Evolutionary conservation across 2,888 invertebrate genomes (phyloP).

Genomic region (Sinohyriopsis cumingii): DNA sequence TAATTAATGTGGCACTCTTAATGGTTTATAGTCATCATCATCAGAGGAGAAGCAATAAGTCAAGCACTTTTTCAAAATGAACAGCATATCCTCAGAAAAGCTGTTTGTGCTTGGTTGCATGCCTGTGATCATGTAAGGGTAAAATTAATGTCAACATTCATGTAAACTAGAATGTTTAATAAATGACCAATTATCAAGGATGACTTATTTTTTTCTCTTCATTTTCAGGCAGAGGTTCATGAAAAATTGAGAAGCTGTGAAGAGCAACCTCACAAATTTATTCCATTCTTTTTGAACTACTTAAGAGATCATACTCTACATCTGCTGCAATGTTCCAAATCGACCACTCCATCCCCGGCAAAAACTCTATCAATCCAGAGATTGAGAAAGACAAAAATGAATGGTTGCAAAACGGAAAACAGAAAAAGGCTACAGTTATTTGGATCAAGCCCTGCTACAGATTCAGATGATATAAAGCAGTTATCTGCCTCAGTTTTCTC

Average conservation of each 20-base stretch:
- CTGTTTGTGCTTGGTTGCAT: too few relatives aligned
- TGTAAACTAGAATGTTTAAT: too few relatives aligned
- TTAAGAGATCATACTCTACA: conserved; percentile 61
- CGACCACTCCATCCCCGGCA: conserved; percentile 58
- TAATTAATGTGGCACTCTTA: too few relatives aligned
- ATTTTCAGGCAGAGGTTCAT: conserved; percentile 25
- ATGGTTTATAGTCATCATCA: too few relatives aligned
- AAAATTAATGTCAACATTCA: too few relatives aligned
- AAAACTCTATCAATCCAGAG: conserved; percentile 59
- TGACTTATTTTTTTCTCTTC: conserved; percentile 2
- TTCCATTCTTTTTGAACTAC: conserved; percentile 63
- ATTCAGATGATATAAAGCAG: conserved; percentile 31
- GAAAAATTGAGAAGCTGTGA: conserved; percentile 30
- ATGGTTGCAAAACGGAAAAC: conserved; percentile 18
- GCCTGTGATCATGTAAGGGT: too few relatives aligned
- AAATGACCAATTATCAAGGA: too few relatives aligned
- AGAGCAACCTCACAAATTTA: conserved; percentile 54
- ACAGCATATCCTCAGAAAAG: too few relatives aligned
- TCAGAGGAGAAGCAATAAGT: too few relatives aligned
- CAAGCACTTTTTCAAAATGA: too few relatives aligned
- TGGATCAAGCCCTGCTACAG: conserved; percentile 48
- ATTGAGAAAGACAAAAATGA: conserved; percentile 31
- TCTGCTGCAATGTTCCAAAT: conserved; percentile 54
- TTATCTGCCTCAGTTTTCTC: conserved; percentile 46
- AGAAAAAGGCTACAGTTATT: conserved; percentile 55